Base-by-base conservation (phyloP, 2,797 vertebrate genomes). In the Sebastes cheni region DNA sequence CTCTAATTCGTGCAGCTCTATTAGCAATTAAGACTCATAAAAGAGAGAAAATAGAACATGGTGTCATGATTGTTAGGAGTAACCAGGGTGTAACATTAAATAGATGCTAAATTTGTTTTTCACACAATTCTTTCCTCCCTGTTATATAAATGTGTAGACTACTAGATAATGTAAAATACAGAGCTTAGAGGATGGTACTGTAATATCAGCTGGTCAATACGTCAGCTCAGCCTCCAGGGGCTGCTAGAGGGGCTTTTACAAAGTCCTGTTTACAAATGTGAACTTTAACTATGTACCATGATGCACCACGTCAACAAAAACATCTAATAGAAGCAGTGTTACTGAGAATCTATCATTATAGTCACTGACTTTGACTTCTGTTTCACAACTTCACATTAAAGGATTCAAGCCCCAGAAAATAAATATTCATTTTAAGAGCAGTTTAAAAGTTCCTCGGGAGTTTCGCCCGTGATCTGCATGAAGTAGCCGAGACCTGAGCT, bases 1-100 rank as follows among this genome's bases (percentile, higher is more conserved):
- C 60, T 80, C 50, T 22, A 65, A 80, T 74, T 74, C 61, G 14
- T 29, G 56, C 58, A 85, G 75, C 60, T 20, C 58, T 70, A 60
- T 67, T 80, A 54, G 36, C n/a, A 72, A 61, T 65, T 50, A 72
- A 76, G 13, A 66, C 67, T 72, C 14, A 29, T 86, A 80, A 89
- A 87, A 71, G 3, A 30, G 36, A 77, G 18, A 73, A 77, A 83
- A 82, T 62, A 72, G 72, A 84, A 87, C 36, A 79, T 67, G 4
- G 2, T 73, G 46, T 42, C 22, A 79, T 54, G 8, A 25, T 84
- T 83, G 72, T 71, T 56, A 5, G 61, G 64, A 59, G 25, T 79
- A 20, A 77, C 36, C 61, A 59, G 22, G 13, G 46, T 9, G 32
- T n/a, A 74, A 73, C 34, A 82, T 54, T 68, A 76, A 75, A 86